Percentiles rank a stretch among this genome's conserved stretches.
Evolutionary conservation across 2,797 vertebrate genomes (phyloP).

Genomic region (Xenopus petersii): DNA sequence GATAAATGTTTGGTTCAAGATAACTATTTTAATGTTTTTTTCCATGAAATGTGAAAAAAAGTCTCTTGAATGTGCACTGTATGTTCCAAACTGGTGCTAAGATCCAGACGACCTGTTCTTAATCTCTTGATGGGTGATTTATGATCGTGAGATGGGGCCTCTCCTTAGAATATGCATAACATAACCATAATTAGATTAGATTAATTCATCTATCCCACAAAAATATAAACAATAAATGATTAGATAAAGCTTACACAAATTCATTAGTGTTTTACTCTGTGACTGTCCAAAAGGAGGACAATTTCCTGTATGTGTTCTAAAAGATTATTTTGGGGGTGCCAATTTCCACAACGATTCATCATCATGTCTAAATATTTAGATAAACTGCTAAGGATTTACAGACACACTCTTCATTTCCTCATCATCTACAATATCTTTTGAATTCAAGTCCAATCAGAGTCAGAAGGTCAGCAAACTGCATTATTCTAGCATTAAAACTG

Average conservation of each 20-base stretch:
- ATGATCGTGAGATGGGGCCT: slow-evolving; percentile 26
- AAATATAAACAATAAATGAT: slow-evolving; percentile 33
- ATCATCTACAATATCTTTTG: slow-evolving; percentile 29
- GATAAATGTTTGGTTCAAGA: too few species aligned
- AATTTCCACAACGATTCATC: slow-evolving; percentile 45
- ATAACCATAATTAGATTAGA: neutral
- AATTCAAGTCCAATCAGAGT: slow-evolving; percentile 26
- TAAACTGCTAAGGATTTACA: slow-evolving; percentile 39
- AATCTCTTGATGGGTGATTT: slow-evolving; percentile 3
- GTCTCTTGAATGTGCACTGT: too few species aligned
- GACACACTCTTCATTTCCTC: slow-evolving; percentile 41
- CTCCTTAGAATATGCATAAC: neutral
- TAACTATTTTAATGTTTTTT: too few species aligned
- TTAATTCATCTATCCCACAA: slow-evolving; percentile 22
- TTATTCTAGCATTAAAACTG: neutral
- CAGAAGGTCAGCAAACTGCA: slow-evolving; percentile 11
- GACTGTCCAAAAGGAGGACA: slow-evolving; percentile 14
- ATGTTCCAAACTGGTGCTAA: too few species aligned
- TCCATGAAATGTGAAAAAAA: too few species aligned
- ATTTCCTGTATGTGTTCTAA: slow-evolving; percentile 34
- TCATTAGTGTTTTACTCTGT: slow-evolving; percentile 31
- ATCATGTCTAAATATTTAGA: slow-evolving; percentile 48
- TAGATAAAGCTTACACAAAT: slow-evolving; percentile 41
- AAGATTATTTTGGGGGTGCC: slow-evolving; percentile 19
- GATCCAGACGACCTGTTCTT: slow-evolving; percentile 23